phyloP scores from a whole-genome alignment of 2,797 vertebrate genomes.

The Ataeniobius toweri region DNA sequence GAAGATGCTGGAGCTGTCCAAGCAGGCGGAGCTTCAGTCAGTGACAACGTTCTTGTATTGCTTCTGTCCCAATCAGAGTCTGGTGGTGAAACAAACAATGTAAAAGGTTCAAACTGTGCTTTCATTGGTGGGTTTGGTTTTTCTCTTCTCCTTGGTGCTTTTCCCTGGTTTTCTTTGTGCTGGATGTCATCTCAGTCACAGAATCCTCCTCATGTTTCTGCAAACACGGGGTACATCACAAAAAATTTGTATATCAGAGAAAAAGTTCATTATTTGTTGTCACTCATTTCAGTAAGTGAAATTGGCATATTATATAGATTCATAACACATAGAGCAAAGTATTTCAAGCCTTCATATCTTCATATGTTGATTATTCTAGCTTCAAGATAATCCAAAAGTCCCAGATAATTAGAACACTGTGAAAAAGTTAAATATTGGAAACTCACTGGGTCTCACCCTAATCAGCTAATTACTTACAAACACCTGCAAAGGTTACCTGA shows the following conservation, averaged over 20 bases:
- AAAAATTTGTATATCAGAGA: neutral
- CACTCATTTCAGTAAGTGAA: neutral
- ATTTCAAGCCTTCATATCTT: too few relatives aligned
- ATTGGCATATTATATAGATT: too few relatives aligned
- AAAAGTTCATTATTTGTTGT: neutral
- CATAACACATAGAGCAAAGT: too few relatives aligned
- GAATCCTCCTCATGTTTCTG: neutral
- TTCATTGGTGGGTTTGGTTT: constrained; percentile 21
- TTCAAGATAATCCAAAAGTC: neutral
- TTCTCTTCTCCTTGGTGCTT: constrained; percentile 10
- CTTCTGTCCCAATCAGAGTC: neutral
- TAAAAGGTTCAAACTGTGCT: constrained; percentile 24
- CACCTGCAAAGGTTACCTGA: too few relatives aligned
- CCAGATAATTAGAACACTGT: neutral
- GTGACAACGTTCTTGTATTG: neutral
- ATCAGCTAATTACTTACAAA: too few relatives aligned
- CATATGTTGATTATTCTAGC: too few relatives aligned
- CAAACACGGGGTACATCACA: neutral
- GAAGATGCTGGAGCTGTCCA: constrained; percentile 29
- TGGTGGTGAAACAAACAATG: constrained; percentile 29
- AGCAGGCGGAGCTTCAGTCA: neutral
- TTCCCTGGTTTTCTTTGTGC: constrained; percentile 31
- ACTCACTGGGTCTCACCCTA: neutral
- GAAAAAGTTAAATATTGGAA: neutral
- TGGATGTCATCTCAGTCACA: constrained; percentile 25